These are phyloP conservation scores for Capromys pilorides DNA, from an alignment of 2,797 vertebrate genomes.

Conservation along the genomic window DNA sequence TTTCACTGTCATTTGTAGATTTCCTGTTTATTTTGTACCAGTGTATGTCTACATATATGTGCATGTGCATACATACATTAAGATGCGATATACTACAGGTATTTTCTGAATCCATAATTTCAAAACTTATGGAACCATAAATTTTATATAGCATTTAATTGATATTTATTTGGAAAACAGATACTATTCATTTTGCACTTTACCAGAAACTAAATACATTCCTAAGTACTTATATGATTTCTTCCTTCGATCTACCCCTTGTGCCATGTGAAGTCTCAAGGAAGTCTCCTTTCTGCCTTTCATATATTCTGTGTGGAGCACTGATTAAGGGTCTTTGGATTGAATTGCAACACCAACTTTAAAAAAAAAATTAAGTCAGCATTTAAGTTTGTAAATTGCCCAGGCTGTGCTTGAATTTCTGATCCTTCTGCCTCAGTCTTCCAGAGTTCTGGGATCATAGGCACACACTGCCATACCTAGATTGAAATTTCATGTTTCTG, in stretches of 20 bases:
- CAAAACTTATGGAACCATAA: background rate
- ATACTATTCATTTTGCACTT: background rate
- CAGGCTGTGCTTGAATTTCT: background rate
- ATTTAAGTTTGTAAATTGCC: background rate
- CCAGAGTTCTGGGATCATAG: background rate
- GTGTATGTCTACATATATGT: background rate
- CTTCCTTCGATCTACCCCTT: background rate
- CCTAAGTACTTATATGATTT: background rate
- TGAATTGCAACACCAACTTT: background rate
- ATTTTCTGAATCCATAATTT: background rate
- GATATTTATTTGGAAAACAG: background rate
- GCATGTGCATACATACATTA: background rate
- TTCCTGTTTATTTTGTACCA: background rate
- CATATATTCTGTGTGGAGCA: background rate
- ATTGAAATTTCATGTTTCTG: background rate
- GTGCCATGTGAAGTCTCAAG: background rate
- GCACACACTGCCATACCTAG: background rate
- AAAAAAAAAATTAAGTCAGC: background rate
- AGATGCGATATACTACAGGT: background rate
- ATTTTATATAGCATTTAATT: slow-evolving; percentile 34
- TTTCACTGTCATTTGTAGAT: background rate
- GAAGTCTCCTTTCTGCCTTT: background rate
- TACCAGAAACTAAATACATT: background rate
- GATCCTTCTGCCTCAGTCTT: background rate
- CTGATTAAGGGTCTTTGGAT: background rate